Conservation (phyloP, 2,888 invertebrate species). For the Athalia circularis region DNA sequence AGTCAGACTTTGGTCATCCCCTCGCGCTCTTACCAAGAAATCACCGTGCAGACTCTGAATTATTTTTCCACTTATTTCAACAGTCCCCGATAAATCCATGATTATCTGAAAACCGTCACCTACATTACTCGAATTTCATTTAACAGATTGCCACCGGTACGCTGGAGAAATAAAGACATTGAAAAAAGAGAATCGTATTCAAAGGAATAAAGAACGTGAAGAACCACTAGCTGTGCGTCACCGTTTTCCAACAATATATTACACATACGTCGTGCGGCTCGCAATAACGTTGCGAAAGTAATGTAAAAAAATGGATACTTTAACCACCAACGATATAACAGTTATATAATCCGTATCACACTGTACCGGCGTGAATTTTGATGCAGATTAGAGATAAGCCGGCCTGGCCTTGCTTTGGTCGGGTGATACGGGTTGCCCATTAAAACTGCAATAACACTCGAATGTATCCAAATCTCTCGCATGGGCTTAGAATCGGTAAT, state of each 20-base stretch:
- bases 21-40: background rate
- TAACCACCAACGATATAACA: constrained; percentile 2
- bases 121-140: constrained; percentile 31
- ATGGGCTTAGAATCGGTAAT: constrained; percentile 62
- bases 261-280: too few relatives aligned
- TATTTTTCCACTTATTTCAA: too few relatives aligned
- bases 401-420: constrained; percentile 21
- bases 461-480: constrained; percentile 54
- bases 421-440: constrained; percentile 49
- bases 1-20: background rate
- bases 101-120: constrained; percentile 27
- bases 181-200: constrained; percentile 3
- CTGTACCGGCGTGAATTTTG: constrained; percentile 24
- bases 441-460: constrained; percentile 62
- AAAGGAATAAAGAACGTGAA: background rate
- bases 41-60: background rate
- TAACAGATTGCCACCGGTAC: background rate
- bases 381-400: constrained; percentile 39
- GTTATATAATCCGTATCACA: background rate
- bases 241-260: too few relatives aligned
- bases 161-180: background rate
- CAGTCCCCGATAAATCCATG: constrained; percentile 14
- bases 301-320: constrained; percentile 1
- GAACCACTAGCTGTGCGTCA: too few relatives aligned
- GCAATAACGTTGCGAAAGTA: background rate